Percentiles rank a stretch among this genome's conserved stretches.
These are phyloP conservation scores for Parascotia fuliginaria DNA, from an alignment of 2,888 invertebrate species.

Conservation along the genomic window DNA sequence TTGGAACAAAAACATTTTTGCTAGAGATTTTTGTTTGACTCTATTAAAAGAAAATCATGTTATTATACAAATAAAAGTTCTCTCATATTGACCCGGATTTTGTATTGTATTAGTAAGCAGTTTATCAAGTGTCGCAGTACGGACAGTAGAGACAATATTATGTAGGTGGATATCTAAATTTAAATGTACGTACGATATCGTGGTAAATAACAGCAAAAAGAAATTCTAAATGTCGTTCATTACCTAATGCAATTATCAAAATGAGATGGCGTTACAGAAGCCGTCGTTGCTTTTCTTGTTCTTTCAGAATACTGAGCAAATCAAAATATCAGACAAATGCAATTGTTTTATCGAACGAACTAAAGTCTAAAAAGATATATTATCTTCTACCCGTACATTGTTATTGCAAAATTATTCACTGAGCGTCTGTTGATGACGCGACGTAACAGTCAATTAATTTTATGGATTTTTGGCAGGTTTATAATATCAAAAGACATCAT, in stretches of 20 bases:
- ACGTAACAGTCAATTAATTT: neutral
- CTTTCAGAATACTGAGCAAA: too few relatives aligned
- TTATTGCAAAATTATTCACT: neutral
- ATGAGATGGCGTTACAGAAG: too few relatives aligned
- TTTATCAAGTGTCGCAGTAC: conserved; percentile 11
- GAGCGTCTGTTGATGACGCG: neutral
- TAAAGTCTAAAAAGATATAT: too few relatives aligned
- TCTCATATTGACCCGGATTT: conserved; percentile 5
- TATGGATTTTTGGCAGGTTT: neutral
- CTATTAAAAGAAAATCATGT: too few relatives aligned
- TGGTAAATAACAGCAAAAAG: conserved; percentile 4
- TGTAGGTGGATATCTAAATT: conserved; percentile 10
- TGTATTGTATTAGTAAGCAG: conserved; percentile 3
- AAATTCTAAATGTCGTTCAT: neutral
- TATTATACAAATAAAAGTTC: too few relatives aligned
- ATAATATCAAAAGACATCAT: too few relatives aligned
- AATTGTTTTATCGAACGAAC: too few relatives aligned
- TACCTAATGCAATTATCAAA: too few relatives aligned
- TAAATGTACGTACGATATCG: neutral
- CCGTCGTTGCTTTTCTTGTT: too few relatives aligned
- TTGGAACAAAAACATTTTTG: too few relatives aligned
- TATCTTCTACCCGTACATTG: neutral
- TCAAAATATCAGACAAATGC: too few relatives aligned
- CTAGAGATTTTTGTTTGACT: too few relatives aligned
- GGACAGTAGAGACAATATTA: conserved; percentile 8